Evolutionary conservation across 2,113 vertebrate species (phyloP).

Genomic region (Muntiacus muntjak): DNA sequence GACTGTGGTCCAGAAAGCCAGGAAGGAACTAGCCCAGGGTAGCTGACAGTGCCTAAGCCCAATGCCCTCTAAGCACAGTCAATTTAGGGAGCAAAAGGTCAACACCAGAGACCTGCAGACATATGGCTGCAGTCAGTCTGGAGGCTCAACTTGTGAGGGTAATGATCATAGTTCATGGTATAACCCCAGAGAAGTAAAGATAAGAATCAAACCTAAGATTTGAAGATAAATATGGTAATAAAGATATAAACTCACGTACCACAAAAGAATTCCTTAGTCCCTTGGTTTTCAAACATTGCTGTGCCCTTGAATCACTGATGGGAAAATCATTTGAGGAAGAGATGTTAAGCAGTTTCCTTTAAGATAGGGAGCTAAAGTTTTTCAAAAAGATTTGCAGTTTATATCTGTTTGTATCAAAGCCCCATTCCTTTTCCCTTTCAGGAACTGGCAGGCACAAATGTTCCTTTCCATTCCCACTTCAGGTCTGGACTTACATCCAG

Average conservation of each 20-base stretch:
- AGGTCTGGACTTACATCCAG: not conserved
- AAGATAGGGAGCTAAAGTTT: not conserved
- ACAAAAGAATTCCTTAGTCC: not conserved
- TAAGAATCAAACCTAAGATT: not conserved
- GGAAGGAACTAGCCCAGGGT: not conserved
- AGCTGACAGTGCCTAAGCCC: not conserved
- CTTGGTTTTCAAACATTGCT: not conserved
- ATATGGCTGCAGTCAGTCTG: not conserved
- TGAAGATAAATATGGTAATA: not conserved
- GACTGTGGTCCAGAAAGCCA: not conserved
- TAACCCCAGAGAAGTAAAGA: not conserved
- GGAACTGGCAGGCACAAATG: not conserved
- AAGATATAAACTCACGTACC: not conserved
- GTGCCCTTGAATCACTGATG: not conserved
- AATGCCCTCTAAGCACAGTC: not conserved
- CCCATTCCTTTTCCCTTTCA: not conserved
- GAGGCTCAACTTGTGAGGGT: not conserved
- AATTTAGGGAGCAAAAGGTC: not conserved
- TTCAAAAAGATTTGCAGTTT: not conserved
- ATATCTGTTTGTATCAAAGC: not conserved
- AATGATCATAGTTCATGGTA: not conserved
- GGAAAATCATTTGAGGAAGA: not conserved
- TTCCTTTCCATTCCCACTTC: not conserved
- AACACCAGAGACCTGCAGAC: not conserved
- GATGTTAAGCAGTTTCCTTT: not conserved